phyloP scores from a whole-genome alignment of 2,113 vertebrate species.

The Albula glossodonta region DNA sequence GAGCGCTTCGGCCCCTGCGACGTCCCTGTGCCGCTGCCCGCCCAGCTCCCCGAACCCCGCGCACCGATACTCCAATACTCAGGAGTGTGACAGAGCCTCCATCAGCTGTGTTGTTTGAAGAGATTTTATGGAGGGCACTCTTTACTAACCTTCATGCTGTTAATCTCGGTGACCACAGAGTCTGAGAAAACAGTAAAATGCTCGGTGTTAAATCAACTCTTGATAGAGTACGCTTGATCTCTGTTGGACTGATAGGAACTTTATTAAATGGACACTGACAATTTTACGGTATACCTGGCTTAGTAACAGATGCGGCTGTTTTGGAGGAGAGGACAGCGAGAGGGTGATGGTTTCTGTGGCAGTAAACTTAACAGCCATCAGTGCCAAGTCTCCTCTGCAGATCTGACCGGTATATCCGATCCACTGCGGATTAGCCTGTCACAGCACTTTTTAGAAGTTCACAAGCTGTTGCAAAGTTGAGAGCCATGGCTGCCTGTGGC shows the following conservation, averaged over 20 bases:
- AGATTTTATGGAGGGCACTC: neutral
- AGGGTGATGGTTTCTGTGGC: too few relatives aligned
- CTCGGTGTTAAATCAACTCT: too few relatives aligned
- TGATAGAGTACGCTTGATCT: too few relatives aligned
- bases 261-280: too few relatives aligned
- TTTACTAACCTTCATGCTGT: too few relatives aligned
- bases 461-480: neutral
- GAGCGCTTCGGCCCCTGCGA: neutral
- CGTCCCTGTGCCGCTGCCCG: neutral
- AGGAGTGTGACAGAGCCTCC: neutral
- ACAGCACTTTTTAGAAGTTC: neutral
- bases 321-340: neutral
- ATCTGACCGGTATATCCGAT: neutral
- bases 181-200: neutral
- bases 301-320: too few relatives aligned
- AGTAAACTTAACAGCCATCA: too few relatives aligned
- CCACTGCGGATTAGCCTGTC: neutral
- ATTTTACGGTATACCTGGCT: too few relatives aligned
- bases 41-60: neutral
- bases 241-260: too few relatives aligned
- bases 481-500: neutral
- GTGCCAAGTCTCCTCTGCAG: neutral
- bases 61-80: neutral
- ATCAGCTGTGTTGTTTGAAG: neutral
- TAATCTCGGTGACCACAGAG: neutral